Conservation (phyloP, 2,888 invertebrate species). For the Apamea epomidion region DNA sequence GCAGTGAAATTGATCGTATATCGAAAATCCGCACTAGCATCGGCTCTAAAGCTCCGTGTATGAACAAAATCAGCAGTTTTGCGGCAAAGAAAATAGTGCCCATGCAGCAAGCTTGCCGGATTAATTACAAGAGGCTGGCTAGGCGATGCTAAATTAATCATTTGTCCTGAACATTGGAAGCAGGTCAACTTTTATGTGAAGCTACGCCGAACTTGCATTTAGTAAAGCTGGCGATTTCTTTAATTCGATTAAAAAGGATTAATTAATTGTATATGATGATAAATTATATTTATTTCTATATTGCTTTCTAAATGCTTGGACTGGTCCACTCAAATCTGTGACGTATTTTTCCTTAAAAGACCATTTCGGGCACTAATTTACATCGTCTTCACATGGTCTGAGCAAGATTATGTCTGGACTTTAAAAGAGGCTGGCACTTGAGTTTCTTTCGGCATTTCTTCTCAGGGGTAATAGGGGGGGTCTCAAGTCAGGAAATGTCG, state of each 20-base stretch:
- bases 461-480: too few relatives aligned
- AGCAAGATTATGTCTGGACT: too few relatives aligned
- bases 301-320: too few relatives aligned
- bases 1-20: not conserved
- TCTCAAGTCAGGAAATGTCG: too few relatives aligned
- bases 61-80: conserved; percentile 42
- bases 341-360: too few relatives aligned
- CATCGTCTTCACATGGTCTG: too few relatives aligned
- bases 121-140: conserved; percentile 59
- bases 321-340: too few relatives aligned
- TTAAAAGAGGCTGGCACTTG: too few relatives aligned
- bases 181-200: conserved; percentile 43
- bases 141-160: conserved; percentile 56
- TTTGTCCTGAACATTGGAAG: conserved; percentile 53
- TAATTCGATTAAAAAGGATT: not conserved
- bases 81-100: conserved; percentile 33
- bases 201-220: conserved; percentile 2
- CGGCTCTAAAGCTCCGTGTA: conserved; percentile 11
- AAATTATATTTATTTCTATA: too few relatives aligned
- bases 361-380: too few relatives aligned
- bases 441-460: too few relatives aligned
- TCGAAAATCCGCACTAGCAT: not conserved
- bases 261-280: not conserved
- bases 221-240: conserved; percentile 9
- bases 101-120: conserved; percentile 29